Evolutionary conservation across 2,888 invertebrate species (phyloP).

Genomic region (Pandemis cinnamomeana): DNA sequence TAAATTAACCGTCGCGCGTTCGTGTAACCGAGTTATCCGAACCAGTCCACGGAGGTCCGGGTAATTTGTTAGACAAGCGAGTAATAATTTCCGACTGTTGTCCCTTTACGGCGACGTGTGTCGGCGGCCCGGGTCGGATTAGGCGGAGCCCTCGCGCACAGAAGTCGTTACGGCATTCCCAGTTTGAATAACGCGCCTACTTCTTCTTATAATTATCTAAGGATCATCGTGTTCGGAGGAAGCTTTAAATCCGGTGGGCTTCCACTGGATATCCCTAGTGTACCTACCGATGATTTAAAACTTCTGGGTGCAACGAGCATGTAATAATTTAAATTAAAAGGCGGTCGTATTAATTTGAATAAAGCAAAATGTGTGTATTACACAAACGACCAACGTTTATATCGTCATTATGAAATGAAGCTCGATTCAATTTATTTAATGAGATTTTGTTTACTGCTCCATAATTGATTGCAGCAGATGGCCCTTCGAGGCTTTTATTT

Average conservation of each 20-base stretch:
- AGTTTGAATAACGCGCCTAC: slow-evolving; percentile 7
- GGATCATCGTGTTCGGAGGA: not conserved
- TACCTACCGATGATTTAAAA: too few species aligned
- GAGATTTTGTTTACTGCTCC: slow-evolving; percentile 18
- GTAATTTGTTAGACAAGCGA: slow-evolving; percentile 75
- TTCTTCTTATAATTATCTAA: slow-evolving; percentile 10
- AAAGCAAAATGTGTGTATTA: not conserved
- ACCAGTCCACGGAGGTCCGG: slow-evolving; percentile 56
- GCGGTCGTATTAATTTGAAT: not conserved
- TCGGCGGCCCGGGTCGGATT: slow-evolving; percentile 28
- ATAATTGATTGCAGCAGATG: slow-evolving; percentile 20
- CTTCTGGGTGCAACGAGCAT: not conserved
- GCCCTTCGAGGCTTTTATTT: slow-evolving; percentile 10
- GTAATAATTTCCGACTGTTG: slow-evolving; percentile 70
- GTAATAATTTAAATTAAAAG: not conserved
- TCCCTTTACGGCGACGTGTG: slow-evolving; percentile 57
- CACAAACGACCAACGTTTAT: not conserved
- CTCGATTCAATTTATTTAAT: slow-evolving; percentile 23
- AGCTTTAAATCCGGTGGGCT: not conserved
- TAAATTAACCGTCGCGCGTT: slow-evolving; percentile 78
- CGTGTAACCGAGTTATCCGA: slow-evolving; percentile 71
- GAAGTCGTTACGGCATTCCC: slow-evolving; percentile 16
- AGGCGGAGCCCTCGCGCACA: not conserved
- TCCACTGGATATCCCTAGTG: not conserved
- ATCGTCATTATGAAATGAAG: slow-evolving; percentile 11